A percentile compares a stretch with the other conserved stretches of the same genome.
phyloP scores from a whole-genome alignment of 2,113 vertebrate species.

The Phrynocephalus versicolor region DNA sequence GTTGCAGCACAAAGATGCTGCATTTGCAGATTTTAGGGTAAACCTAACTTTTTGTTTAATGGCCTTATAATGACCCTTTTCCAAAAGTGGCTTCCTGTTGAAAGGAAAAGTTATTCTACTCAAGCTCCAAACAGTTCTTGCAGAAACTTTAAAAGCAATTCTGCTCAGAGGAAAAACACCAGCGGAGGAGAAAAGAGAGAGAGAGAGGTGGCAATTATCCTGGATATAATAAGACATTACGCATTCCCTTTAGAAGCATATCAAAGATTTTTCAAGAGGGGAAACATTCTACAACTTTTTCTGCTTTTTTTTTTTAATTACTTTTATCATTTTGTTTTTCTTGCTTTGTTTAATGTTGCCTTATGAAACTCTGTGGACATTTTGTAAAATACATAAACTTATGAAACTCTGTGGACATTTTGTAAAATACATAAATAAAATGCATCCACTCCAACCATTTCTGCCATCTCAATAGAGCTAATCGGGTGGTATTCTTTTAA shows the following conservation, averaged over 20 bases:
- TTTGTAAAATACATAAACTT: neutral
- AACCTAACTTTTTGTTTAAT: neutral
- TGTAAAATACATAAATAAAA: too few relatives aligned
- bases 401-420: neutral
- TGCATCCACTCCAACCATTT: neutral
- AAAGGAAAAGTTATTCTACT: neutral
- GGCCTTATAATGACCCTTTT: neutral
- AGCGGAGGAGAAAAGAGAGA: too few relatives aligned
- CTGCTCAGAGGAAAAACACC: neutral
- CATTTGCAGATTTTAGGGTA: neutral
- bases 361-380: neutral
- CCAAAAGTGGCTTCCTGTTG: neutral
- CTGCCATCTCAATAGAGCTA: neutral
- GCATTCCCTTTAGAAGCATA: too few relatives aligned
- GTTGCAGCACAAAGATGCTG: too few relatives aligned
- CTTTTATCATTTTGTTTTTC: neutral
- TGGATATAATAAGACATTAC: too few relatives aligned
- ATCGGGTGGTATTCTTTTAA: neutral
- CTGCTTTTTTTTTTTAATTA: neutral
- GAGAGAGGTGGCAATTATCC: too few relatives aligned
- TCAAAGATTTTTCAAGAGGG: too few relatives aligned
- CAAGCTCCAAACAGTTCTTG: neutral
- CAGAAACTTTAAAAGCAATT: neutral
- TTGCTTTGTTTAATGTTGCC: neutral
- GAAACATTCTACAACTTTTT: neutral